Base-by-base conservation (phyloP, 2,888 invertebrate genomes). In the Rhodophaea formosa region DNA sequence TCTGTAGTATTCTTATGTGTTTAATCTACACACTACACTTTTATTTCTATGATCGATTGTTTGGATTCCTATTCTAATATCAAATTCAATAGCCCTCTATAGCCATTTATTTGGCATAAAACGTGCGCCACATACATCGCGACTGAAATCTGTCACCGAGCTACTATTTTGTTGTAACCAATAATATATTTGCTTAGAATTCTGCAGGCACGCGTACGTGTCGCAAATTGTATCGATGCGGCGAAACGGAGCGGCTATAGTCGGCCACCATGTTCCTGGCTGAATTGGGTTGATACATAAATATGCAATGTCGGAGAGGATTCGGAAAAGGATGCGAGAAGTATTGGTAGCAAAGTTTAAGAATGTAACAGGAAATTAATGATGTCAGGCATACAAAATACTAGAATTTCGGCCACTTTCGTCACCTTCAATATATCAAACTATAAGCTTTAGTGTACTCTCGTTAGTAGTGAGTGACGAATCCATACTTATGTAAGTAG, bases 231-330 rank as follows among this genome's bases (percentile, higher is more conserved):
- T 58, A 47, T 45, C 55, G 57, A 39, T 39, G 60, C 59, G 54
- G 66, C 68, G 72, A 74, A 77, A 77, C 75, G 71, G 77, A 73
- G 70, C 78, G 71, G 42, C 43, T 56, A 56, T 56, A 49, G 49
- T 51, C 16, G 49, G 12, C 46, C n/a, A 51, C 23, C 51, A 51
- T 16, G 51, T 35, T 51, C 35, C 16, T 16, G 35, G 8, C 12
- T 12, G 35, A 35, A 51, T 51, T n/a, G 30, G 30, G 14, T 47
- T 32, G 49, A 49, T 32, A 32, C 49, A 49, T 49, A 49, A 32
- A 49, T 49, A 49, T 49, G 39, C 51, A 35, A 51, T 39, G 35
- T 10, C 51, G 15, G 51, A 30, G 30, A 12, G 35, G 12, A 23
- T 17, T 35, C 39, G 10, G 12, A 10, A 14, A 35, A 51, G 29